Evolutionary conservation across 2,797 vertebrate genomes (phyloP), one percentile per base, ranked within the genome.

Genomic region (Miichthys miiuy): DNA sequence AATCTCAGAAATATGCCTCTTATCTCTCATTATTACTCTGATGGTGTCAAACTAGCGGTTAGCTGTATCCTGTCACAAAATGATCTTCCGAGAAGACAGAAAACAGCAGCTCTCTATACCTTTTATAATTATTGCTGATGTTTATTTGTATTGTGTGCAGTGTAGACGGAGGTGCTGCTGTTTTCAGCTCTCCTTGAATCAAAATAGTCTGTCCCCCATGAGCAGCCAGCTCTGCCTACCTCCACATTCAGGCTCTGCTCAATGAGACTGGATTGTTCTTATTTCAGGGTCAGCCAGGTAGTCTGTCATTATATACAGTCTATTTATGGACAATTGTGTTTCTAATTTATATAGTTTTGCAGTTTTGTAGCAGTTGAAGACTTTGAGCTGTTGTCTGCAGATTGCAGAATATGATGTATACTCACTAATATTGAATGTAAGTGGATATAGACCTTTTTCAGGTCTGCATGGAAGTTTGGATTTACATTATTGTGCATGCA

Each of bases 131-230:
- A 47, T 12, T 58, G 20, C 42, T 64, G 30, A 48, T 20, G 48
- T 62, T 75, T 63, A 52, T 72, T 61, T 69, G 46, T 54, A 54
- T 27, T 55, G 46, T 46, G 55, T 73, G 61, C 48, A 68, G n/a
- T 54, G 9, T n/a, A 30, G 66, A 55, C 66, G 20, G 42, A 68
- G 38, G 38, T 21, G 21, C 14, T 17, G 51, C 61, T 79, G 65
- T 69, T 73, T 70, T 10, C 30, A 23, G 21, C 23, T 79, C 41
- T 61, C 27, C 6, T 57, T 13, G 14, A 81, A 18, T 77, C 16
- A 64, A 77, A 63, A 70, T 65, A 65, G 60, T n/a, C 21, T 27
- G 41, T 71, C 34, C 46, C 16, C 27, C 58, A n/a, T 20, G 50
- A 69, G 56, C 30, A 25, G 48, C n/a, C 27, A 10, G 13, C 69